Percentiles rank a stretch among this genome's conserved stretches.
Conservation (phyloP, 2,797 vertebrate genomes). For the Tolypeutes matacus region DNA sequence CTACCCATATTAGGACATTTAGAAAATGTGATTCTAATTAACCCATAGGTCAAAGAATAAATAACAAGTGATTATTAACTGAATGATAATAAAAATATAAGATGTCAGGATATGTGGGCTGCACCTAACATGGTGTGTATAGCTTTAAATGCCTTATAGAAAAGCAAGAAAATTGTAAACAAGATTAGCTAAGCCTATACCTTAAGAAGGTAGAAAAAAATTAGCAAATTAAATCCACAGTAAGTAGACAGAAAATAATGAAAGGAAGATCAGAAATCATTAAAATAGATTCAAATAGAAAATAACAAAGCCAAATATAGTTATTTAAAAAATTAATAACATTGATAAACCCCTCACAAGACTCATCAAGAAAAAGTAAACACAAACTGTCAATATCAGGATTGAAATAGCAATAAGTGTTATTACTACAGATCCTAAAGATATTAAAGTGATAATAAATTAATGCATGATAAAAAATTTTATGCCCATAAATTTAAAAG, state of each 20-base stretch:
- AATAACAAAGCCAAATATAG: not conserved
- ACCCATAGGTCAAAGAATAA: not conserved
- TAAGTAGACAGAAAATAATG: not conserved
- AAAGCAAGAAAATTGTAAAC: not conserved
- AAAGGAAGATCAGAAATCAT: not conserved
- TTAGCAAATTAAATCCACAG: not conserved
- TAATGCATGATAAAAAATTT: not conserved
- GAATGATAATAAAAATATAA: not conserved
- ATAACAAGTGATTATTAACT: not conserved
- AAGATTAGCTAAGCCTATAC: not conserved
- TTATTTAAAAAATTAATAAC: not conserved
- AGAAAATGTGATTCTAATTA: not conserved
- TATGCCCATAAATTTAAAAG: not conserved
- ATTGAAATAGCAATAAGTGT: not conserved
- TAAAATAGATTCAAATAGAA: not conserved
- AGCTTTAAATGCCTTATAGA: not conserved
- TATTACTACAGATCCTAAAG: not conserved
- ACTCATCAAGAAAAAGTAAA: not conserved
- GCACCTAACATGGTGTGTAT: not conserved
- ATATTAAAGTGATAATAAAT: not conserved
- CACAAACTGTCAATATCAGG: not conserved
- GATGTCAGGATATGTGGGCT: not conserved
- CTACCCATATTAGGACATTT: not conserved
- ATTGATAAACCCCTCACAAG: not conserved
- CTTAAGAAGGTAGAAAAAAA: not conserved